Percentiles rank a stretch among this genome's conserved stretches.
These are phyloP conservation scores for Hermaeophaga mercurialis DNA, from an alignment of 2,888 invertebrate species.

Conservation along the genomic window DNA sequence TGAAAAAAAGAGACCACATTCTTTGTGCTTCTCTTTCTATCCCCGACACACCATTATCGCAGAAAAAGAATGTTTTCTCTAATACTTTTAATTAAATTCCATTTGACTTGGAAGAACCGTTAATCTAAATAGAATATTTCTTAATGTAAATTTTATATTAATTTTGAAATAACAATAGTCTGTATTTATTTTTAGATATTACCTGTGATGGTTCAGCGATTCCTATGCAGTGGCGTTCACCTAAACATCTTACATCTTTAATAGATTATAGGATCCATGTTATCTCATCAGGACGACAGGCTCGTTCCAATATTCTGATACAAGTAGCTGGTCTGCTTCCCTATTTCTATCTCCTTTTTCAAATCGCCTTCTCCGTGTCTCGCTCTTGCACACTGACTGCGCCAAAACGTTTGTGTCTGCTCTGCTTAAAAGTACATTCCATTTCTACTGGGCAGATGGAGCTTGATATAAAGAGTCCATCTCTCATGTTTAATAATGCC, in stretches of 20 bases:
- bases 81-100: too few species aligned
- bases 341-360: slow-evolving; percentile 43
- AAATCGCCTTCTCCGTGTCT: slow-evolving; percentile 49
- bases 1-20: too few species aligned
- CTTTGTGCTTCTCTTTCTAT: too few species aligned
- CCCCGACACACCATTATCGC: too few species aligned
- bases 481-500: slow-evolving; percentile 25
- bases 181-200: slow-evolving; percentile 44
- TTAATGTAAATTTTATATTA: too few species aligned
- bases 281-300: slow-evolving; percentile 56
- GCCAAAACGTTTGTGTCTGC: slow-evolving; percentile 9
- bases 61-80: too few species aligned
- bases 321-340: slow-evolving; percentile 60
- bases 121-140: too few species aligned
- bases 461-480: slow-evolving; percentile 7
- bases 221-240: slow-evolving; percentile 53
- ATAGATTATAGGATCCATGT: slow-evolving; percentile 44
- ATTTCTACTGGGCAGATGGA: slow-evolving; percentile 41
- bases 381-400: slow-evolving; percentile 50
- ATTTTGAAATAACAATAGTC: too few species aligned
- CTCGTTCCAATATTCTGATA: slow-evolving; percentile 52
- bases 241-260: slow-evolving; percentile 54
- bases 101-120: too few species aligned
- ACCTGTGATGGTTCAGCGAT: slow-evolving; percentile 46
- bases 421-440: slow-evolving; percentile 46